A percentile compares a stretch with the other conserved stretches of the same genome.
phyloP scores from a whole-genome alignment of 2,888 invertebrate species.

The Melolontha melolontha region DNA sequence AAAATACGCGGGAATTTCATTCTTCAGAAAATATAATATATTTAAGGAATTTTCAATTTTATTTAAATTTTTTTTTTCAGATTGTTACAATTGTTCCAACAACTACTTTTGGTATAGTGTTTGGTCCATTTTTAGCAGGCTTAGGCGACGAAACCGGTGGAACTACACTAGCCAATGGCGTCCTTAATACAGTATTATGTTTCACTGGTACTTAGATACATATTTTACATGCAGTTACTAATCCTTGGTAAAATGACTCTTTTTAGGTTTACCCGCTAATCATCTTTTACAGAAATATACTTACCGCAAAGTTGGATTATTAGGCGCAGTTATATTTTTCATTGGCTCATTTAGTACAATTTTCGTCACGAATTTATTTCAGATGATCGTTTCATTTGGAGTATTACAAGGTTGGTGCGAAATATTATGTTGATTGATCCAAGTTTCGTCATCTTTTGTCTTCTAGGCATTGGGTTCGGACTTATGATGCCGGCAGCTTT shows the following conservation, averaged over 20 bases:
- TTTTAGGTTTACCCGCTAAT: slow-evolving; percentile 76
- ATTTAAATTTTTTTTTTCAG: too few species aligned
- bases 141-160: slow-evolving; percentile 78
- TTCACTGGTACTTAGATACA: slow-evolving; percentile 53
- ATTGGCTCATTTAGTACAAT: slow-evolving; percentile 73
- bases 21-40: too few species aligned
- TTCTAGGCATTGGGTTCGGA: slow-evolving; percentile 78
- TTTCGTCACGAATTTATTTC: slow-evolving; percentile 73
- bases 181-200: slow-evolving; percentile 75
- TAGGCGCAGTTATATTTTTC: slow-evolving; percentile 74
- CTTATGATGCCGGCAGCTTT: slow-evolving; percentile 79
- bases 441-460: too few species aligned
- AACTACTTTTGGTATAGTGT: slow-evolving; percentile 78
- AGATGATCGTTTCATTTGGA: slow-evolving; percentile 75
- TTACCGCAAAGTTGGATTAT: slow-evolving; percentile 75
- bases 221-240: neutral
- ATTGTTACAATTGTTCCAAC: slow-evolving; percentile 76
- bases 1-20: too few species aligned
- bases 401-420: slow-evolving; percentile 69
- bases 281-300: slow-evolving; percentile 75
- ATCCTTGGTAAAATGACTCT: neutral
- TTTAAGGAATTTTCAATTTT: too few species aligned
- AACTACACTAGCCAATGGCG: slow-evolving; percentile 76
- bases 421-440: too few species aligned
- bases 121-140: slow-evolving; percentile 75